Evolutionary conservation across 2,888 invertebrate genomes (phyloP).

Genomic region (Cosmorhoe ocellata): DNA sequence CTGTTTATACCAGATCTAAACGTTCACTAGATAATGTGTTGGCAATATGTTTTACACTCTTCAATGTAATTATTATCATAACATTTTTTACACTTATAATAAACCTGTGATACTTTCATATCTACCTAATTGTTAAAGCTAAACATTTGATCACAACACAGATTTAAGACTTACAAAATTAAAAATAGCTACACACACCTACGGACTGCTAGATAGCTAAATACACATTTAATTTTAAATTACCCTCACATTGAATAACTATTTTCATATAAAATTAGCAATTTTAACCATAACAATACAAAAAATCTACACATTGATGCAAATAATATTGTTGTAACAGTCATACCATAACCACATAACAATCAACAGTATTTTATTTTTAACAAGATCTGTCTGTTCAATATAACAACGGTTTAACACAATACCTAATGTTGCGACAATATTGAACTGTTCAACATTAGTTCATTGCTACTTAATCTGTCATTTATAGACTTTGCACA

Average conservation of each 20-base stretch:
- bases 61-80: no score
- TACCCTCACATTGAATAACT: constrained; percentile 27
- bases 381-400: no score
- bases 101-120: neutral
- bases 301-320: constrained; percentile 9
- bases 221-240: constrained; percentile 20
- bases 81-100: no score
- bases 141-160: constrained; percentile 64
- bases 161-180: constrained; percentile 41
- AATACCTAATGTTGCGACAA: no score
- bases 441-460: no score
- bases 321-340: constrained; percentile 16
- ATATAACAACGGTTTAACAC: no score
- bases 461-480: no score
- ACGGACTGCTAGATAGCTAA: constrained; percentile 12
- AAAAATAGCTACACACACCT: constrained; percentile 22
- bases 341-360: constrained; percentile 16
- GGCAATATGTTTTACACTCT: no score
- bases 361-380: constrained; percentile 11
- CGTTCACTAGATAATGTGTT: no score
- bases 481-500: no score
- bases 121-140: constrained; percentile 45
- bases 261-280: constrained; percentile 9
- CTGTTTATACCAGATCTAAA: no score
- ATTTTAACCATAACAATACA: constrained; percentile 12